Percentiles rank a stretch among this genome's conserved stretches.
Conservation (phyloP, 2,113 vertebrate genomes). For the Phaethon lepturus region DNA sequence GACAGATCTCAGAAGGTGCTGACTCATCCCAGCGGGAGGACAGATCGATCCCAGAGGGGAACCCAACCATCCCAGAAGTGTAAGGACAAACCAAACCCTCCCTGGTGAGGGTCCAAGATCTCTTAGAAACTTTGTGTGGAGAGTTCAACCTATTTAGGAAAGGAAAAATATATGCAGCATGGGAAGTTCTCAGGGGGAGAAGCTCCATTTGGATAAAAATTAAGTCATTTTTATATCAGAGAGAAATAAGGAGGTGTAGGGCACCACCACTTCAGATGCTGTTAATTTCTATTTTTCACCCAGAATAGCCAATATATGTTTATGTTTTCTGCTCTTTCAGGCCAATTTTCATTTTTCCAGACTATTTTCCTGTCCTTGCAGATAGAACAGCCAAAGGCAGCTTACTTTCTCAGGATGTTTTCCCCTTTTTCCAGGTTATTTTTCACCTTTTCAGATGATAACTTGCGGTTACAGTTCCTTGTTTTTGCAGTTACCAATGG, state of each 20-base stretch:
- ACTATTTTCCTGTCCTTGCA: background rate
- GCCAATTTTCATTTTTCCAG: background rate
- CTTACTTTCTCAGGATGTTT: background rate
- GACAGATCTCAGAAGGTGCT: background rate
- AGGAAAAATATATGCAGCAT: fast-evolving
- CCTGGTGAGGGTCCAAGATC: background rate
- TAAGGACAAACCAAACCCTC: background rate
- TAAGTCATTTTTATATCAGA: background rate
- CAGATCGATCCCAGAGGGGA: background rate
- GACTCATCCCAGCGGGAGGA: background rate
- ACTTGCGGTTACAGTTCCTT: background rate
- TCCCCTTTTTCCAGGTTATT: background rate
- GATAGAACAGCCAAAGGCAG: background rate
- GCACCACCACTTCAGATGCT: background rate
- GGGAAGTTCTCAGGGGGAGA: background rate
- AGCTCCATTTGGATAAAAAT: background rate
- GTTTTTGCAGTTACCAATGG: background rate
- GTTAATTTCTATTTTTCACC: background rate
- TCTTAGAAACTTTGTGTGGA: background rate
- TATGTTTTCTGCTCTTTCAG: background rate
- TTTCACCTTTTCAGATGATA: background rate
- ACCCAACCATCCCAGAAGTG: background rate
- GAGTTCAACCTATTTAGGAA: background rate
- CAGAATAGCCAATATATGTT: background rate
- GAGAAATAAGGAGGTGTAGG: background rate